Evolutionary conservation across 2,113 vertebrate species (phyloP).

Genomic region (Scartelaos histophorus): DNA sequence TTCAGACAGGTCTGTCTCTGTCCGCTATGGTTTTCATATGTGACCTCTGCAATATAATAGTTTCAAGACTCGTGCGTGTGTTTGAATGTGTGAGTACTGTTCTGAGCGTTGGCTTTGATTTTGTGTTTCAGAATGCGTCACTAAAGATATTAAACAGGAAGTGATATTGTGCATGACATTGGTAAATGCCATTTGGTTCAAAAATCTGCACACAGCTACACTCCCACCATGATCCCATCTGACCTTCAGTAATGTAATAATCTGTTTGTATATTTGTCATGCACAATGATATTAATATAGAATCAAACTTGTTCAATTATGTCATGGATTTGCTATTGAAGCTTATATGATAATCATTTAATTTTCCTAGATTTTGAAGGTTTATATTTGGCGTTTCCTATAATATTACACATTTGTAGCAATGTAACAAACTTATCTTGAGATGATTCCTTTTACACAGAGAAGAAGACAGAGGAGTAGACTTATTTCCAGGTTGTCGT

Average conservation of each 20-base stretch:
- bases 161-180: background rate
- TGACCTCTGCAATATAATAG: background rate
- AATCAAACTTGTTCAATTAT: too few species aligned
- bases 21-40: background rate
- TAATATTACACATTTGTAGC: too few species aligned
- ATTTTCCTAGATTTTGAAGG: background rate
- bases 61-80: background rate
- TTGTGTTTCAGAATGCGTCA: conserved; percentile 10
- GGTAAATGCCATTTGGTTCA: background rate
- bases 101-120: conserved; percentile 5
- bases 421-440: too few species aligned
- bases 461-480: too few species aligned
- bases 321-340: too few species aligned
- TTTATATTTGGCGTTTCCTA: background rate
- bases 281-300: too few species aligned
- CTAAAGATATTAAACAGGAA: conserved; percentile 1
- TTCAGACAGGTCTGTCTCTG: background rate
- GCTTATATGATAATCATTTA: background rate
- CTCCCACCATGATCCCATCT: background rate
- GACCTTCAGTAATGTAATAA: too few species aligned
- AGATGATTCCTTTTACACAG: background rate
- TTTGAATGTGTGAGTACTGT: background rate
- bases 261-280: too few species aligned
- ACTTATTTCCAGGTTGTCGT: background rate
- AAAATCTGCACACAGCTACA: background rate